Evolutionary conservation across 2,797 vertebrate genomes (phyloP).

Genomic region (Odontamblyopus lacepedii): DNA sequence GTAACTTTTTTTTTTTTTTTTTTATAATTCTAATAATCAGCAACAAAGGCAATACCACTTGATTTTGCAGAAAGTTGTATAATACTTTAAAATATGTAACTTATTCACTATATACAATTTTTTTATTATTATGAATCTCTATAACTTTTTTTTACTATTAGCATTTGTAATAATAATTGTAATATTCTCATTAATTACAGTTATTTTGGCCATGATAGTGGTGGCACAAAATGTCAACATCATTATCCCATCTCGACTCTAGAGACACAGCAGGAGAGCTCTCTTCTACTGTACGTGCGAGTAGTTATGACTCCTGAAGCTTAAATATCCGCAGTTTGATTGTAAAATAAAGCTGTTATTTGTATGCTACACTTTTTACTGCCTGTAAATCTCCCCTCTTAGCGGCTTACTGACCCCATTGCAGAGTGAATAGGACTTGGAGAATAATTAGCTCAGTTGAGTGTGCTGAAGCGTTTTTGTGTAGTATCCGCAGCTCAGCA

Average conservation of each 20-base stretch:
- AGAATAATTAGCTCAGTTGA: conserved; percentile 9
- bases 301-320: background rate
- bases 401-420: conserved; percentile 4
- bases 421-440: background rate
- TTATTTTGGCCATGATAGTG: too few species aligned
- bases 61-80: background rate
- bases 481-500: conserved; percentile 20
- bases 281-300: background rate
- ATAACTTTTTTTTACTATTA: too few species aligned
- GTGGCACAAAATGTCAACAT: too few species aligned
- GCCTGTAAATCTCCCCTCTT: conserved; percentile 7
- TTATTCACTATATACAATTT: too few species aligned
- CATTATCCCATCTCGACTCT: too few species aligned
- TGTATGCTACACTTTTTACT: background rate
- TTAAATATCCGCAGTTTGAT: background rate
- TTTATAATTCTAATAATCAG: too few species aligned
- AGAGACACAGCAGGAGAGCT: too few species aligned
- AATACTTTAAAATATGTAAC: too few species aligned
- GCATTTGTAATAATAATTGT: too few species aligned
- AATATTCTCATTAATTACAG: too few species aligned
- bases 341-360: background rate
- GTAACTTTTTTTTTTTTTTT: too few species aligned
- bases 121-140: too few species aligned
- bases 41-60: background rate
- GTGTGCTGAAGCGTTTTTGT: conserved; percentile 15